A percentile compares a stretch with the other conserved stretches of the same genome.
Conservation (phyloP, 2,888 invertebrate genomes). For the Megaustenia siamemsis region DNA sequence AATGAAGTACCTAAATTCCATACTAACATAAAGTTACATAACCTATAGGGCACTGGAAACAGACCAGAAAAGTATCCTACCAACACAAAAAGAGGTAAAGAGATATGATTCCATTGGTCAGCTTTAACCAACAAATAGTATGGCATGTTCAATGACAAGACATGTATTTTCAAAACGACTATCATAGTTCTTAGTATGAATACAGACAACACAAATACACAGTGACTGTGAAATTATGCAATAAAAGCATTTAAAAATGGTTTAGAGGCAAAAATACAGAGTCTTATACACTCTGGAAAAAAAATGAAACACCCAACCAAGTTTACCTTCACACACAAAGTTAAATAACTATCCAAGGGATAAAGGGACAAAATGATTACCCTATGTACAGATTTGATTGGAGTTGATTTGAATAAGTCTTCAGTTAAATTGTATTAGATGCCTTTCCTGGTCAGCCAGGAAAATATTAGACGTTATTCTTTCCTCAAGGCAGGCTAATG, state of each 20-base stretch:
- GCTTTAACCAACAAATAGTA: neutral
- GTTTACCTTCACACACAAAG: slow-evolving; percentile 20
- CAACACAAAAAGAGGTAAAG: slow-evolving; percentile 63
- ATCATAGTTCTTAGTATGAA: slow-evolving; percentile 4
- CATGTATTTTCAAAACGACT: neutral
- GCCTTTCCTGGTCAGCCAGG: neutral
- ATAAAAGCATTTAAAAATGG: slow-evolving; percentile 19
- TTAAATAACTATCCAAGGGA: neutral
- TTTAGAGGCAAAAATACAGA: neutral
- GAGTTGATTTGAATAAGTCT: neutral
- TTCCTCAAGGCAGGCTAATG: slow-evolving; percentile 4
- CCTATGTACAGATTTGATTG: slow-evolving; percentile 48
- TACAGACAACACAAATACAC: slow-evolving; percentile 15
- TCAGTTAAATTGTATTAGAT: neutral
- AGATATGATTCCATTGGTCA: slow-evolving; percentile 51
- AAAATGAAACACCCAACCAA: slow-evolving; percentile 21
- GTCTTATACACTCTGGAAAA: neutral
- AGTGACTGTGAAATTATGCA: slow-evolving; percentile 29
- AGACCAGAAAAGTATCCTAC: slow-evolving; percentile 73
- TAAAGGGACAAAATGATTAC: slow-evolving; percentile 36
- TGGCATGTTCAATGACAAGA: neutral
- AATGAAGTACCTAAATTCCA: slow-evolving; percentile 29
- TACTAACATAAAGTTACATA: slow-evolving; percentile 57
- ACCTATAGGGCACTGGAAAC: slow-evolving; percentile 74
- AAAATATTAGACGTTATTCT: slow-evolving; percentile 1